A percentile compares a stretch with the other conserved stretches of the same genome.
phyloP scores from a whole-genome alignment of 2,797 vertebrate genomes.

The Hirundo rustica region DNA sequence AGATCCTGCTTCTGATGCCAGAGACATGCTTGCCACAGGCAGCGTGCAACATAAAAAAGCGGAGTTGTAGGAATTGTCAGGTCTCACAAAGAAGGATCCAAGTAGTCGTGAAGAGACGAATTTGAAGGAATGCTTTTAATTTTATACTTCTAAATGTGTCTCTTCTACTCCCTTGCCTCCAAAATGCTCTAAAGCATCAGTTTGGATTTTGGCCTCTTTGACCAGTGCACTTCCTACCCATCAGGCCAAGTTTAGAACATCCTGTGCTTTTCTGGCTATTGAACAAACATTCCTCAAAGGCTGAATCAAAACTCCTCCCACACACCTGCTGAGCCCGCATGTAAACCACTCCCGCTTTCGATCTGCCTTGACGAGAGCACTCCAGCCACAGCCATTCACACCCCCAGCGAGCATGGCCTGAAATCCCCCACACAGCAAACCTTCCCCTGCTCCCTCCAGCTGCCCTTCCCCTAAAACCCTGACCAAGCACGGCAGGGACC shows the following conservation, averaged over 20 bases:
- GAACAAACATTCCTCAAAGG: neutral
- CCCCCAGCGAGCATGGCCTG: rapidly evolving
- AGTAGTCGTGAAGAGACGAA: neutral
- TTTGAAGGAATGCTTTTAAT: neutral
- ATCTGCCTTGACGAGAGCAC: neutral
- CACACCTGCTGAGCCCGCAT: neutral
- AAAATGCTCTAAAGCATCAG: neutral
- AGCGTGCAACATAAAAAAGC: neutral
- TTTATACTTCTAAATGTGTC: neutral
- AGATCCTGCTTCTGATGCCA: neutral
- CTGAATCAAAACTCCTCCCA: neutral
- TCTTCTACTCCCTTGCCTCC: neutral
- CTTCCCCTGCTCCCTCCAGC: neutral
- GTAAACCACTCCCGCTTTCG: neutral
- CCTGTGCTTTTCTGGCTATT: neutral
- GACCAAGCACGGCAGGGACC: neutral
- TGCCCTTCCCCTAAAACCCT: neutral
- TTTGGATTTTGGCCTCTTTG: neutral
- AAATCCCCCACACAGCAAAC: neutral
- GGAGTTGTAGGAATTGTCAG: neutral
- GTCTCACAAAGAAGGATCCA: neutral
- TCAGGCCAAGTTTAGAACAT: neutral
- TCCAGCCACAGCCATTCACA: neutral
- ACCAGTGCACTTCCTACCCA: neutral
- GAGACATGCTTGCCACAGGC: neutral